Base-by-base conservation (phyloP, 2,113 vertebrate genomes). In the Phalacrocorax carbo region DNA sequence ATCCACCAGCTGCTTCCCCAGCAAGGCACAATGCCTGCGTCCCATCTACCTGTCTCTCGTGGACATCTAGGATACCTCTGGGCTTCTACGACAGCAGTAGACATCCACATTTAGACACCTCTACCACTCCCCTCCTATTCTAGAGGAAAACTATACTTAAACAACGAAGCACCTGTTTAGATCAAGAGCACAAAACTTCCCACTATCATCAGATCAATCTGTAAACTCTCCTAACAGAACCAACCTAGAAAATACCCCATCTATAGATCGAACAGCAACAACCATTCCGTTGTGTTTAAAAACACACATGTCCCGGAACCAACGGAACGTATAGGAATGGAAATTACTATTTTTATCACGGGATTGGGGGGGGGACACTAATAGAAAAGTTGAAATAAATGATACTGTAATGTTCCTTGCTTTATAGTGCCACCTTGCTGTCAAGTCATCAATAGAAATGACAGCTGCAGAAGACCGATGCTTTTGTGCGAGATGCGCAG, bases 361-460 rank as follows among this genome's bases (percentile, higher is more conserved):
- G 54, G 27, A 36, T 29, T 29, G 20, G 20, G 1, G 9, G 9
- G 1, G 9, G 8, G 15, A 16, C 55, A 40, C 40, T 70, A 52
- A 44, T 2, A 3, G 88, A 34, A 38, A 52, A 82, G 58, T 8
- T 60, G 81, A 87, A 85, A 72, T 85, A 4, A 54, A 75, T 84
- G 54, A 57, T 3, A 1, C 34, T 1, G 29, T 0, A 18, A 19
- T 12, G 96, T 94, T 96, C 84, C 95, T 93, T 91, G 96, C 90
- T 87, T 3, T 81, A 82, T 13, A 96, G 96, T 97, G 97, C 96
- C 97, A 97, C 96, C 96, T 97, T 97, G 96, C 96, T 97, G 96
- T 83, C 87, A 96, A n/a, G 32, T 70, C 85, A 83, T 89, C 93
- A 49, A 11, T 4, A 78, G 46, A 81, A 65, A 16, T 82, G 95